Evolutionary conservation across 1,140 invertebrate genomes (phyloP).

Genomic region (Neoseiulus cucumeris): DNA sequence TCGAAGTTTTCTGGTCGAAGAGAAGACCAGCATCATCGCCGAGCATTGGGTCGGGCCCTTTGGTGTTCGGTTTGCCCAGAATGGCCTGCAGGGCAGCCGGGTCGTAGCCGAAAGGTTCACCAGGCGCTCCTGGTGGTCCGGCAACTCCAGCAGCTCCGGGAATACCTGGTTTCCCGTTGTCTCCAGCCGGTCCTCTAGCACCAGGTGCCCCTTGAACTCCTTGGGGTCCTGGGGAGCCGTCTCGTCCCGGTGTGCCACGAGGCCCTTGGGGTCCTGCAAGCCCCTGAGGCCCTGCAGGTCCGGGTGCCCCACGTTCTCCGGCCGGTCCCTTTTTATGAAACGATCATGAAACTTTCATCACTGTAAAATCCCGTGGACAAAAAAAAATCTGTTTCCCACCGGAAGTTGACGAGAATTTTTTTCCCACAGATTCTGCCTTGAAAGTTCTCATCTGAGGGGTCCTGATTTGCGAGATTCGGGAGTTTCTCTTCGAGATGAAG

Average conservation of each 20-base stretch:
- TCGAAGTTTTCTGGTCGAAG: slow-evolving; percentile 45
- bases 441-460: too few species aligned
- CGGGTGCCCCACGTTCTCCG: slow-evolving; percentile 11
- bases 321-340: not conserved
- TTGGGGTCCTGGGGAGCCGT: slow-evolving; percentile 46
- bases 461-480: too few species aligned
- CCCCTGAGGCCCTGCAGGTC: slow-evolving; percentile 16
- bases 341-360: not conserved
- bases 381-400: not conserved
- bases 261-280: slow-evolving; percentile 22
- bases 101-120: slow-evolving; percentile 41
- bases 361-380: not conserved
- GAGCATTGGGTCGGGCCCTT: slow-evolving; percentile 48
- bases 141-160: slow-evolving; percentile 22
- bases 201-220: slow-evolving; percentile 47
- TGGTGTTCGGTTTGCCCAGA: slow-evolving; percentile 37
- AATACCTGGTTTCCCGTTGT: slow-evolving; percentile 21
- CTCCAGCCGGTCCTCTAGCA: slow-evolving; percentile 27
- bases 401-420: not conserved
- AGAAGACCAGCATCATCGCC: slow-evolving; percentile 51
- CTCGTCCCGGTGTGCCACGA: slow-evolving; percentile 41
- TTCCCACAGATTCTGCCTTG: too few species aligned
- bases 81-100: slow-evolving; percentile 48
- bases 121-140: slow-evolving; percentile 39
- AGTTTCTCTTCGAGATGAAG: too few species aligned